Conservation (phyloP, 2,888 invertebrate genomes). For the Loripinus fragilis region DNA sequence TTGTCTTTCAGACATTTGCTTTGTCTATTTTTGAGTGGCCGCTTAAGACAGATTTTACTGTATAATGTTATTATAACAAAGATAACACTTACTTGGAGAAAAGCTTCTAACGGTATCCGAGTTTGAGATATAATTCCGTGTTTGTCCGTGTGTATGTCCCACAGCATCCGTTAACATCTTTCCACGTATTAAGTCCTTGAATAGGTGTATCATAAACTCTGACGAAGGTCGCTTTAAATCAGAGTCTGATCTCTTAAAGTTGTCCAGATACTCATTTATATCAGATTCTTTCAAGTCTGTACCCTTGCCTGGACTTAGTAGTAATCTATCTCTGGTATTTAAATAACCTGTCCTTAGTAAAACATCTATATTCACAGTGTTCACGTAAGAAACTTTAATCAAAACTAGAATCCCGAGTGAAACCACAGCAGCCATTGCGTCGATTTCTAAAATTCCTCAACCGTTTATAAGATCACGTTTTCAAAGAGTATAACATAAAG, state of each 20-base stretch:
- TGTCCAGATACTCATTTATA: not conserved
- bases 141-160: conserved; percentile 38
- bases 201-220: conserved; percentile 73
- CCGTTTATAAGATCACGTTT: not conserved
- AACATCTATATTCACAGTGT: not conserved
- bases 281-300: not conserved
- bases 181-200: conserved; percentile 69
- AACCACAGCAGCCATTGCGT: not conserved
- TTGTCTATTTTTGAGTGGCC: no score
- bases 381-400: not conserved
- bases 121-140: conserved; percentile 28
- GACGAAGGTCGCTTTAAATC: conserved; percentile 82
- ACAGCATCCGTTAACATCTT: conserved; percentile 54
- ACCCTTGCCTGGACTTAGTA: not conserved
- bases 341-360: not conserved
- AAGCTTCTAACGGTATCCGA: conserved; percentile 76
- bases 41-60: no score
- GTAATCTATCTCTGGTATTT: not conserved
- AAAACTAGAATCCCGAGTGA: not conserved
- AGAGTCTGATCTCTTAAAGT: not conserved
- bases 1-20: no score
- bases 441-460: not conserved
- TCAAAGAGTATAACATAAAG: not conserved
- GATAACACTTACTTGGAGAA: conserved; percentile 52
- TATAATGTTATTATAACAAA: no score